Evolutionary conservation across 2,888 invertebrate genomes (phyloP), one percentile per base, ranked within the genome.

Genomic region (Ectobius pallidus): DNA sequence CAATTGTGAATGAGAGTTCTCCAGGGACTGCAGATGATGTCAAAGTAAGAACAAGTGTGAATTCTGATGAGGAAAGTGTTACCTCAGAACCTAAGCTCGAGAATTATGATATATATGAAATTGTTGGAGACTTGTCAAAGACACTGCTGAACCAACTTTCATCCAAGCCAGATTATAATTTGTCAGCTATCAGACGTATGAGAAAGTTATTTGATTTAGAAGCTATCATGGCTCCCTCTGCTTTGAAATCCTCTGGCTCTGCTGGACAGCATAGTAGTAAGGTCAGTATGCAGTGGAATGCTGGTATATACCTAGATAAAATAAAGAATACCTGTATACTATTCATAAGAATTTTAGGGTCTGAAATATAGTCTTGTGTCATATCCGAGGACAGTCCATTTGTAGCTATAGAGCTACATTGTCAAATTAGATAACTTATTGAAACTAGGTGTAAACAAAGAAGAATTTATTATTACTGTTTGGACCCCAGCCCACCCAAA

Each of bases 51-150:
- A 14, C 46, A 46, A 46, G 3, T 46, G 46, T n/a, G n/a, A 34
- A 11, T n/a, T 46, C 46, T n/a, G 46, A 46, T n/a, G n/a, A 46
- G 7, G 46, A 46, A n/a, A 46, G 46, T 46, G n/a, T 46, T n/a
- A 46, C 18, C 7, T n/a, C 46, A 46, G 46, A 46, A 4, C 46
- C 46, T 14, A 46, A 46, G n/a, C 3, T 46, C n/a, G 46, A 46
- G 14, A 46, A 46, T 46, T 46, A 46, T 46, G 46, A 46, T n/a
- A 14, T 46, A 46, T 46, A 46, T 46, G 46, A 46, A n/a, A n/a
- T 46, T 14, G 46, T 46, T 3, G 46, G 46, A 46, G 46, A 46
- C n/a, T 46, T 46, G n/a, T 46, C 46, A 46, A n/a, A 46, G n/a
- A 14, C 46, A 46, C 7, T 46, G 3, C n/a, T 46, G 18, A 11